Conservation (phyloP, 2,113 vertebrate species). For the Odocoileus hemionus region DNA sequence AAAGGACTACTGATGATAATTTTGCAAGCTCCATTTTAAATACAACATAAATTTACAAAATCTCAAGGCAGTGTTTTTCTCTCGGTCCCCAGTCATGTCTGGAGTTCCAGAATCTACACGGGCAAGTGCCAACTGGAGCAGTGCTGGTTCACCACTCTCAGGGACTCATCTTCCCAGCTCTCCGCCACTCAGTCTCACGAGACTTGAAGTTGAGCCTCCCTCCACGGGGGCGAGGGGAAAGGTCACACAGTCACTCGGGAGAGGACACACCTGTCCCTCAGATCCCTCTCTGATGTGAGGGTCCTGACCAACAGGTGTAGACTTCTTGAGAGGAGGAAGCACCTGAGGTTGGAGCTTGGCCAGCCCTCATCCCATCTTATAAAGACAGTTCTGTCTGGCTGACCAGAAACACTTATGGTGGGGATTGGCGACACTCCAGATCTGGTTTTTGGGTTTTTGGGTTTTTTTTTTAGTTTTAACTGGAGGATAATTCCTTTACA, state of each 20-base stretch:
- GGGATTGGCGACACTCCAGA: accelerated
- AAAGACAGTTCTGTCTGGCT: accelerated
- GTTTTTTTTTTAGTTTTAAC: not conserved
- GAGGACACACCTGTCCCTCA: not conserved
- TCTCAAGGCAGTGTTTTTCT: accelerated
- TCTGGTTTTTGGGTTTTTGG: not conserved
- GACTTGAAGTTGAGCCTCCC: too few relatives aligned
- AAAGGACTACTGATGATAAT: not conserved
- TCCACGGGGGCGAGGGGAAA: accelerated
- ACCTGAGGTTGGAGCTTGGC: accelerated
- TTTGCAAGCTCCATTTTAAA: not conserved
- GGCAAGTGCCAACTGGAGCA: accelerated
- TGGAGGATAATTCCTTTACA: not conserved
- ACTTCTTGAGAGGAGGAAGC: accelerated
- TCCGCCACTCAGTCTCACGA: not conserved
- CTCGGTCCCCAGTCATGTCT: accelerated
- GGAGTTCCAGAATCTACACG: too few relatives aligned
- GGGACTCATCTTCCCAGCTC: too few relatives aligned
- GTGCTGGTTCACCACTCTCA: accelerated
- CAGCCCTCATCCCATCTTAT: accelerated
- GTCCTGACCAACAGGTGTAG: accelerated
- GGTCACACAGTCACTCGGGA: not conserved
- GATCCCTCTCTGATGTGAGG: accelerated
- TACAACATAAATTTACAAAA: not conserved
- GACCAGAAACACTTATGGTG: accelerated